phyloP scores from a whole-genome alignment of 2,797 vertebrate species.

The Lacerta agilis region DNA sequence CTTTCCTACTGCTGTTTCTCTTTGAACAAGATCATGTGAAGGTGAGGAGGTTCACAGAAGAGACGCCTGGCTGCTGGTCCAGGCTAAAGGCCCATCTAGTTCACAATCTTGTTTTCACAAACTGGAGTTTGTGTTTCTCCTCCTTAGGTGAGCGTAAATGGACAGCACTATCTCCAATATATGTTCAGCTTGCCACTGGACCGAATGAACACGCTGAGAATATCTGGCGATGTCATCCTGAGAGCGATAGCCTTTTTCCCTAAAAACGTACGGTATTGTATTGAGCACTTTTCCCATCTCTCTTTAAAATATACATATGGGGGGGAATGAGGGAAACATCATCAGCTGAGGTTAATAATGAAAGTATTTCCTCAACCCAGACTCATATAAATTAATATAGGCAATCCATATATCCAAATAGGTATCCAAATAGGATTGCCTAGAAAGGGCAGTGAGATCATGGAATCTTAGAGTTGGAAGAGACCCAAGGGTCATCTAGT shows the following conservation, averaged over 20 bases:
- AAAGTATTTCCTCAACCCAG: not conserved
- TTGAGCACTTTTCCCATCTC: not conserved
- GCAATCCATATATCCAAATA: no score
- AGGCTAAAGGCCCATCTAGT: not conserved
- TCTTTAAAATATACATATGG: not conserved
- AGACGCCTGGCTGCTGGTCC: not conserved
- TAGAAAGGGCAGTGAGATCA: no score
- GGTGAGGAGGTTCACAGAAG: conserved; percentile 56
- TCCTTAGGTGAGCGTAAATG: conserved; percentile 68
- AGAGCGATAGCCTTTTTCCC: conserved; percentile 66
- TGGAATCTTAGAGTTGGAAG: no score
- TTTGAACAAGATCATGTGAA: conserved; percentile 65
- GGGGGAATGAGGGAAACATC: not conserved
- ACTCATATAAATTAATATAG: no score
- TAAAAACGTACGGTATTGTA: conserved; percentile 40
- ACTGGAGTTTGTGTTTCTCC: not conserved
- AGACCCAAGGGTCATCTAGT: no score
- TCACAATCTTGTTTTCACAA: not conserved
- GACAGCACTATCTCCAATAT: conserved; percentile 65
- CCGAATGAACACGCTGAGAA: conserved; percentile 66
- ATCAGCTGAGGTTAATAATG: not conserved
- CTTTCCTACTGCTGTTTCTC: conserved; percentile 70
- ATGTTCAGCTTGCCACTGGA: conserved; percentile 64
- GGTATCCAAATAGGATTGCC: no score
- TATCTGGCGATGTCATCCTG: conserved; percentile 67